These are phyloP conservation scores for Bedellia somnulentella DNA, from an alignment of 2,888 invertebrate genomes.

Conservation along the genomic window DNA sequence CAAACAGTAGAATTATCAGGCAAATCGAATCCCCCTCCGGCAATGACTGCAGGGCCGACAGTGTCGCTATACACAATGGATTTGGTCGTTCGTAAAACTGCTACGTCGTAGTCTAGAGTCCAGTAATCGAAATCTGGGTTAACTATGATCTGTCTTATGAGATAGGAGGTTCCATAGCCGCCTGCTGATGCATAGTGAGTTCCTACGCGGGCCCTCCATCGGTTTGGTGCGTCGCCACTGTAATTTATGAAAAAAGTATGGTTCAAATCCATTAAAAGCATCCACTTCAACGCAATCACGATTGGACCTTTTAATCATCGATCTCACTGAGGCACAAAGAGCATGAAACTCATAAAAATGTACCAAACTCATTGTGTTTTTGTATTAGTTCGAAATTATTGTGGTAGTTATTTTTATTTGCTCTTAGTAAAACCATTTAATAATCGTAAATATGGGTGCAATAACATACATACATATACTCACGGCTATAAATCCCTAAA, in stretches of 20 bases:
- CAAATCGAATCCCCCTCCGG: slow-evolving; percentile 16
- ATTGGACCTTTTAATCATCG: too few relatives aligned
- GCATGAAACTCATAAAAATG: too few relatives aligned
- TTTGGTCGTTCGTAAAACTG: slow-evolving; percentile 18
- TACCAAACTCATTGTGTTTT: too few relatives aligned
- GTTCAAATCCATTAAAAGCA: background rate
- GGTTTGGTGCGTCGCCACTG: slow-evolving; percentile 8
- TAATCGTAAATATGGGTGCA: too few relatives aligned
- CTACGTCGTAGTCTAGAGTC: slow-evolving; percentile 22
- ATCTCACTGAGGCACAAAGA: too few relatives aligned
- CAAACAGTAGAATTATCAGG: slow-evolving; percentile 17
- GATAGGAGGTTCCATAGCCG: slow-evolving; percentile 18
- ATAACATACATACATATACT: too few relatives aligned
- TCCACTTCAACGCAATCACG: too few relatives aligned
- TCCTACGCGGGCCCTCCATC: slow-evolving; percentile 23
- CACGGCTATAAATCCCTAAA: too few relatives aligned
- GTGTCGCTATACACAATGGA: slow-evolving; percentile 15
- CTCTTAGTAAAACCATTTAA: too few relatives aligned
- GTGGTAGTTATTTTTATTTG: too few relatives aligned
- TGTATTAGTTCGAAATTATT: too few relatives aligned
- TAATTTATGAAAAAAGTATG: too few relatives aligned
- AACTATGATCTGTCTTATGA: slow-evolving; percentile 11
- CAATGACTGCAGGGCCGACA: slow-evolving; percentile 11
- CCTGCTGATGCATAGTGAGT: slow-evolving; percentile 20
- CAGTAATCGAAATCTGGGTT: slow-evolving; percentile 23